Evolutionary conservation across 2,888 invertebrate species (phyloP), one percentile per base, ranked within the genome.

Genomic region (Lissocephala sabroskyi): DNA sequence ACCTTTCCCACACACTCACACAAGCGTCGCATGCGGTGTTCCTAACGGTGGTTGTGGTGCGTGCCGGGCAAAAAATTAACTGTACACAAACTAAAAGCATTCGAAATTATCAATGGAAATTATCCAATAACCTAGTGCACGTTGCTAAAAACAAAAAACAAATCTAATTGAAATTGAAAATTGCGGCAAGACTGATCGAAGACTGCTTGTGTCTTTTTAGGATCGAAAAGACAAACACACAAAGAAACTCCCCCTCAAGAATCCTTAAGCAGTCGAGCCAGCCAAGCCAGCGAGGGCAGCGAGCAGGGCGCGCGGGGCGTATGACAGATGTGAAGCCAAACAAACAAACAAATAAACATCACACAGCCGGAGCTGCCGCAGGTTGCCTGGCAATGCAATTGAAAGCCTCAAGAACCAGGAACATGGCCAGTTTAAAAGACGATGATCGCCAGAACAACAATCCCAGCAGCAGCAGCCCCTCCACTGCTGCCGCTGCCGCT

Each of bases 341-440:
- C 41, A 14, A 33, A n/a, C n/a, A n/a, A n/a, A n/a, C n/a, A n/a
- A n/a, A n/a, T n/a, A n/a, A n/a, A n/a, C n/a, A n/a, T n/a, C n/a
- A n/a, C n/a, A n/a, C n/a, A n/a, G n/a, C n/a, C n/a, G n/a, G n/a
- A n/a, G n/a, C n/a, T n/a, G n/a, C n/a, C n/a, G n/a, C n/a, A n/a
- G n/a, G n/a, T n/a, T n/a, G 50, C 39, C 59, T 67, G 76, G 75
- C 67, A 65, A 73, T 78, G 78, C 73, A 73, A 71, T 67, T 77
- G 52, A 77, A 73, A 62, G 49, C 49, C 59, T 59, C 75, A 47
- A 64, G 58, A 49, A 61, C 58, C 56, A 77, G 66, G 53, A 71
- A 57, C 54, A 73, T 71, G 71, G 75, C 71, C 56, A 77, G 71
- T 64, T 52, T 77, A 45, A 74, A 77, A 64, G 67, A 73, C 62